These are phyloP conservation scores for Epirrita christyi DNA, from an alignment of 2,888 invertebrate species.

Conservation along the genomic window DNA sequence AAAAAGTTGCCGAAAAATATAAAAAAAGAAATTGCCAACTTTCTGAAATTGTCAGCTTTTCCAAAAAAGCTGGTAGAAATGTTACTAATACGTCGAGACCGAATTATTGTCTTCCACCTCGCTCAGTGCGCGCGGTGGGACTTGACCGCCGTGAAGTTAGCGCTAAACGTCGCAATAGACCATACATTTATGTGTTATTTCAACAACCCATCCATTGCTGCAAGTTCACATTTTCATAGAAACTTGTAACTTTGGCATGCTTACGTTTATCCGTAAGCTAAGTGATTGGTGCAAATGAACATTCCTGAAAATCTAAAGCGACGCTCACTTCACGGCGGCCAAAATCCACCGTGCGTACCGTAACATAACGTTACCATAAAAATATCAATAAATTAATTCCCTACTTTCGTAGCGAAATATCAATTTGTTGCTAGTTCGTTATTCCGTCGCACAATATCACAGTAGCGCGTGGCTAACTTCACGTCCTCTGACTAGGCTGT, in stretches of 20 bases:
- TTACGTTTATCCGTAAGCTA: no score
- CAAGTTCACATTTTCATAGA: no score
- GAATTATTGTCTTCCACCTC: slow-evolving; percentile 69
- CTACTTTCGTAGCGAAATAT: slow-evolving; percentile 46
- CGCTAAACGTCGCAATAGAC: no score
- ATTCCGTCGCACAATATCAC: slow-evolving; percentile 60
- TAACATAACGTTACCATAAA: slow-evolving; percentile 38
- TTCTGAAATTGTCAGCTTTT: slow-evolving; percentile 21
- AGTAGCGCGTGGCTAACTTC: slow-evolving; percentile 59
- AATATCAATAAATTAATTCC: slow-evolving; percentile 60
- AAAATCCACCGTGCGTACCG: slow-evolving; percentile 10
- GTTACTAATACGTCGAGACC: slow-evolving; percentile 45
- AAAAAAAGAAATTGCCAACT: slow-evolving; percentile 18
- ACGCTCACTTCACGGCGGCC: slow-evolving; percentile 1
- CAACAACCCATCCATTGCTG: no score
- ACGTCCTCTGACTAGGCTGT: slow-evolving; percentile 70
- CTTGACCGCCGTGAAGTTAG: slow-evolving; percentile 1
- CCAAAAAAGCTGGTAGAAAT: slow-evolving; percentile 34
- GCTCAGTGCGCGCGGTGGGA: slow-evolving; percentile 18
- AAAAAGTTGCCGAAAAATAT: slow-evolving; percentile 41
- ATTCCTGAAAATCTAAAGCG: no score
- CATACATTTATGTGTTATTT: no score
- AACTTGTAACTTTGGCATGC: no score
- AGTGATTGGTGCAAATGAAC: no score
- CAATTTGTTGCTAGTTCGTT: slow-evolving; percentile 59